Evolutionary conservation across 2,797 vertebrate genomes (phyloP).

Genomic region (Macrochelys suwanniensis): DNA sequence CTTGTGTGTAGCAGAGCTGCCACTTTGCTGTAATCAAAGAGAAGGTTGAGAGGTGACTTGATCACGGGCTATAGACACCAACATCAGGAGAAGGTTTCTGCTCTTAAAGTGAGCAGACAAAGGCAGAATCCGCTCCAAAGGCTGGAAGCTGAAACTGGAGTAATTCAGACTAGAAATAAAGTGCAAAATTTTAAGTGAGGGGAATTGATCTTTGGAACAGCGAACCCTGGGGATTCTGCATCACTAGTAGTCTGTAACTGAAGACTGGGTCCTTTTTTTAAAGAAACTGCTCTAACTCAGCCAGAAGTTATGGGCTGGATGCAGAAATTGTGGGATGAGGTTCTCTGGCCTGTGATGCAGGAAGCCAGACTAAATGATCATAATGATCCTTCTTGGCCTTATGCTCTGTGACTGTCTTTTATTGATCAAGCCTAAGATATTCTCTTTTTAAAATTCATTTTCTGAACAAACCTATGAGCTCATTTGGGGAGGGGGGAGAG

Average conservation of each 20-base stretch:
- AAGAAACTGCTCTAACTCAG: neutral
- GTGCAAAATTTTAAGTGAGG: neutral
- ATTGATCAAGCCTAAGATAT: neutral
- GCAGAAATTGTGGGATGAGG: neutral
- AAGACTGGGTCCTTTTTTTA: neutral
- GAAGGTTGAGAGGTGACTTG: neutral
- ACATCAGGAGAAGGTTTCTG: neutral
- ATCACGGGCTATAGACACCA: neutral
- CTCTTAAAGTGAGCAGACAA: neutral
- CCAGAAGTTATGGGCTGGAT: neutral
- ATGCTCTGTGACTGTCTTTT: neutral
- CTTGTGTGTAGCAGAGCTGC: neutral
- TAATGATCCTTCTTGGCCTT: neutral
- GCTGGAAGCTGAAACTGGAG: neutral
- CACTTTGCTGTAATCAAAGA: neutral
- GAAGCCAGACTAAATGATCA: neutral
- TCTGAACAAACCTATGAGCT: neutral
- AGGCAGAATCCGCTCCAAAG: neutral
- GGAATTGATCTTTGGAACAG: neutral
- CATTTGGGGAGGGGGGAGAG: too few species aligned
- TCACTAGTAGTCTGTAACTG: neutral
- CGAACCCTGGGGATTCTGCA: neutral
- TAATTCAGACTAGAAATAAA: neutral
- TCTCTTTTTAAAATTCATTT: neutral
- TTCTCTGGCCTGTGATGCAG: neutral